A percentile compares a stretch with the other conserved stretches of the same genome.
Conservation (phyloP, 2,888 invertebrate genomes). For the Leptopterna dolabrata region DNA sequence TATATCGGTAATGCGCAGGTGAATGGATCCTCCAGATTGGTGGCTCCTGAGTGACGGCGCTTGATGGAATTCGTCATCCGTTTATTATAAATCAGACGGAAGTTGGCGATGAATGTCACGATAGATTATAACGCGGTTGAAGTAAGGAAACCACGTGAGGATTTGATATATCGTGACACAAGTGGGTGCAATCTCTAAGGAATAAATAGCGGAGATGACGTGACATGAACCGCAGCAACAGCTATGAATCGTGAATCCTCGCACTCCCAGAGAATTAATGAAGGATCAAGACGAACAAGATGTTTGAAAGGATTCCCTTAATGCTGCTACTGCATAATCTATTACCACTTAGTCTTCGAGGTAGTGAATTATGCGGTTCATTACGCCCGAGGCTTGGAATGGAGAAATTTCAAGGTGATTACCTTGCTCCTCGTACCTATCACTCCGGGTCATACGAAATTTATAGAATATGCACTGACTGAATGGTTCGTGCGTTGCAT, state of each 20-base stretch:
- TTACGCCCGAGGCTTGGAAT: neutral
- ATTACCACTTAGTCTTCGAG: neutral
- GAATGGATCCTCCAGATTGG: too few relatives aligned
- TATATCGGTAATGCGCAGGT: too few relatives aligned
- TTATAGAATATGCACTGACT: neutral
- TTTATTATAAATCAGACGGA: too few relatives aligned
- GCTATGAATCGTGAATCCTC: neutral
- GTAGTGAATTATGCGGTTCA: neutral
- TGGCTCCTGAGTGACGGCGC: too few relatives aligned
- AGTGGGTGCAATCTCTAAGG: too few relatives aligned
- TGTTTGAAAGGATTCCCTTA: neutral
- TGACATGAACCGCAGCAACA: neutral
- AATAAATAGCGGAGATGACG: neutral
- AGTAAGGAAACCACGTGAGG: neutral
- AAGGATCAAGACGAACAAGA: neutral
- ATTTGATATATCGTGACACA: neutral
- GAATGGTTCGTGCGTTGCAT: neutral
- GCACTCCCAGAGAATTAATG: neutral
- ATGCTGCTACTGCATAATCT: neutral
- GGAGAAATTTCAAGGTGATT: neutral
- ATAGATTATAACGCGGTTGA: neutral
- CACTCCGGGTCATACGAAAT: neutral
- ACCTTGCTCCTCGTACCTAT: neutral
- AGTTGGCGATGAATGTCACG: neutral
- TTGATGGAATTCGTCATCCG: too few relatives aligned